Percentiles rank a stretch among this genome's conserved stretches.
These are phyloP conservation scores for Gallinago solitaria DNA, from an alignment of 2,797 vertebrate genomes.

Conservation along the genomic window DNA sequence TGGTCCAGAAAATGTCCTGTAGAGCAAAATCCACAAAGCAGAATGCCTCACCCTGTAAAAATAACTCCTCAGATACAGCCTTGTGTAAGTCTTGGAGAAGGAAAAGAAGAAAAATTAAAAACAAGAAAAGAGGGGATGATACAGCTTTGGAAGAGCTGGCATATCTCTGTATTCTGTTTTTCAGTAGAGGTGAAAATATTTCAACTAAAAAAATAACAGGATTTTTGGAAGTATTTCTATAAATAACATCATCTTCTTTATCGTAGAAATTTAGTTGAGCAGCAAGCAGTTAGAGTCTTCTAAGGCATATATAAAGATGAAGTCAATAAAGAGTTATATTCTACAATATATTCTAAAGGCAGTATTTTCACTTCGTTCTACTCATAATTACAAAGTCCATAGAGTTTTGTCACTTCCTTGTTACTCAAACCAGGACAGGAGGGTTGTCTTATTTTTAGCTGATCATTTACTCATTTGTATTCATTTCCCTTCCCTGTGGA, in stretches of 20 bases:
- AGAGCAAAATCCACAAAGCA: not conserved
- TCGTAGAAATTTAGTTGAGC: not conserved
- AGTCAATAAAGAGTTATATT: not conserved
- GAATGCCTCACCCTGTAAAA: not conserved
- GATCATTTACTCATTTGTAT: not conserved
- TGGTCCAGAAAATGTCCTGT: conserved; percentile 45
- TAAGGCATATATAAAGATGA: not conserved
- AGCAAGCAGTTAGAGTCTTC: not conserved
- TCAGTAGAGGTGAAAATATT: not conserved
- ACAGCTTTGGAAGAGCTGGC: not conserved
- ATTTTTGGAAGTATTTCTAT: not conserved
- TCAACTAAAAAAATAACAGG: not conserved
- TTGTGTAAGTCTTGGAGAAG: not conserved
- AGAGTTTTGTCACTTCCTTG: not conserved
- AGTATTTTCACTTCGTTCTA: not conserved
- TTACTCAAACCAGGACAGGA: not conserved
- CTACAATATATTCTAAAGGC: not conserved
- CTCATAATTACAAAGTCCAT: not conserved
- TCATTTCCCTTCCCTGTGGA: not conserved
- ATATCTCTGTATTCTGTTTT: not conserved
- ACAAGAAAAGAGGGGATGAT: not conserved
- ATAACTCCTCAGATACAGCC: not conserved
- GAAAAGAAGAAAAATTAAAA: not conserved
- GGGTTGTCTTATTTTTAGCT: not conserved
- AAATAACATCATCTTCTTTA: not conserved